Evolutionary conservation across 2,888 invertebrate species (phyloP).

Genomic region (Cerastis rubricosa): DNA sequence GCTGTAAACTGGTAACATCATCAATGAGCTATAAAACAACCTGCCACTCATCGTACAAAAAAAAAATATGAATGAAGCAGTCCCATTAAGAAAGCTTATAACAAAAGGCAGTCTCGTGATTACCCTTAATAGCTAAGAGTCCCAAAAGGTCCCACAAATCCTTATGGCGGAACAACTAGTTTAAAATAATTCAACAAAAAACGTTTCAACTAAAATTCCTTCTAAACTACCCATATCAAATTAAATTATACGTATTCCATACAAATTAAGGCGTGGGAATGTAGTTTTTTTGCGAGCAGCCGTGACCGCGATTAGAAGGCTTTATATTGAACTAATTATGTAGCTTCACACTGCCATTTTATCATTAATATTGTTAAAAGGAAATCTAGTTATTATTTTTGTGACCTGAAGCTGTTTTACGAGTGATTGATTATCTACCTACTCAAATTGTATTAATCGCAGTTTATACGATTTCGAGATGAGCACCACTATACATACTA

Average conservation of each 20-base stretch:
- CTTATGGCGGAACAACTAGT: conserved; percentile 43
- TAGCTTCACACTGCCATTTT: conserved; percentile 47
- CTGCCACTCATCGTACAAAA: not conserved
- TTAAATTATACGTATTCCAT: conserved; percentile 83
- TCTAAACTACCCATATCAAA: conserved; percentile 80
- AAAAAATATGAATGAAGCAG: conserved; percentile 31
- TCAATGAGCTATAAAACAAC: not conserved
- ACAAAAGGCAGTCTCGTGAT: conserved; percentile 38
- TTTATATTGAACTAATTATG: conserved; percentile 62
- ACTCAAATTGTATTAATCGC: not conserved
- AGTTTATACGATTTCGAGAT: not conserved
- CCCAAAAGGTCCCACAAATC: conserved; percentile 13
- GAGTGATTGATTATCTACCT: conserved; percentile 16
- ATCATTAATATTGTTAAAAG: conserved; percentile 1
- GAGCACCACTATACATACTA: too few species aligned
- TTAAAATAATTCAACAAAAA: conserved; percentile 66
- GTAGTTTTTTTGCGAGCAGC: conserved; percentile 70
- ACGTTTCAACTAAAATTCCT: conserved; percentile 74
- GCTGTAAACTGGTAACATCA: not conserved
- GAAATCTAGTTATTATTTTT: conserved; percentile 7
- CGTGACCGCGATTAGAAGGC: conserved; percentile 71
- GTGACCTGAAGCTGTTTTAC: conserved; percentile 14
- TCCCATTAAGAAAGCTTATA: conserved; percentile 26
- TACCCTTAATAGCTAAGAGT: conserved; percentile 53
- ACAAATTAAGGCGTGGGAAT: conserved; percentile 84